phyloP scores from a whole-genome alignment of 2,797 vertebrate species.

The Eulemur mongoz region DNA sequence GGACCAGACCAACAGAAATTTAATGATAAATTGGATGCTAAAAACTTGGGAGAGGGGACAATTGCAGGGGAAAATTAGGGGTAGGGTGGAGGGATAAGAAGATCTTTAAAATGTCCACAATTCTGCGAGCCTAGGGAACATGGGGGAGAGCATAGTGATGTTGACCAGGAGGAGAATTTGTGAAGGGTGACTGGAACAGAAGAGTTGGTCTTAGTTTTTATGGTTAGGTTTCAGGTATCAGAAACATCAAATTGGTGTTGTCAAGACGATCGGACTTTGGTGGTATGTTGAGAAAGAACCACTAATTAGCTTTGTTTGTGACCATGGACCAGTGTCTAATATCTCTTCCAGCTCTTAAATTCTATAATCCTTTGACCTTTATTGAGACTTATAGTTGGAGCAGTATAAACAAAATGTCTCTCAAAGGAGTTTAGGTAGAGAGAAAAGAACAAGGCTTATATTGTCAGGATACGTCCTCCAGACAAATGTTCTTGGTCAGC shows the following conservation, averaged over 20 bases:
- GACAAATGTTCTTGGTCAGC: not conserved
- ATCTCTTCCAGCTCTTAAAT: constrained; percentile 5
- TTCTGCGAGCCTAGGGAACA: not conserved
- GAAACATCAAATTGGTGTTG: not conserved
- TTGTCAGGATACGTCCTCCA: not conserved
- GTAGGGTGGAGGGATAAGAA: not conserved
- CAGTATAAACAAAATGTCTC: not conserved
- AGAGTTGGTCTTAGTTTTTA: not conserved
- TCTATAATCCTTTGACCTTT: not conserved
- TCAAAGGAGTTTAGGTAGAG: not conserved
- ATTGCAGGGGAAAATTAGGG: not conserved
- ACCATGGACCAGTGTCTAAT: not conserved
- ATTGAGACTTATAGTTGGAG: not conserved
- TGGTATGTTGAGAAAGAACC: not conserved
- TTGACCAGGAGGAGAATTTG: not conserved
- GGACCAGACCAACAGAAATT: not conserved
- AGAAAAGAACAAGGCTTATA: not conserved
- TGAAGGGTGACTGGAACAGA: not conserved
- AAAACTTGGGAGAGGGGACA: not conserved
- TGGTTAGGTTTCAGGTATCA: not conserved
- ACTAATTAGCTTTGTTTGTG: not conserved
- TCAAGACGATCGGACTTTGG: not conserved
- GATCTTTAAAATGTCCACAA: not conserved
- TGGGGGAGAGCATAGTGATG: not conserved
- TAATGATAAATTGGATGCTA: not conserved